Percentiles rank a stretch among this genome's conserved stretches.
Evolutionary conservation across 2,797 vertebrate genomes (phyloP).

Genomic region (Coregonus suidteri): DNA sequence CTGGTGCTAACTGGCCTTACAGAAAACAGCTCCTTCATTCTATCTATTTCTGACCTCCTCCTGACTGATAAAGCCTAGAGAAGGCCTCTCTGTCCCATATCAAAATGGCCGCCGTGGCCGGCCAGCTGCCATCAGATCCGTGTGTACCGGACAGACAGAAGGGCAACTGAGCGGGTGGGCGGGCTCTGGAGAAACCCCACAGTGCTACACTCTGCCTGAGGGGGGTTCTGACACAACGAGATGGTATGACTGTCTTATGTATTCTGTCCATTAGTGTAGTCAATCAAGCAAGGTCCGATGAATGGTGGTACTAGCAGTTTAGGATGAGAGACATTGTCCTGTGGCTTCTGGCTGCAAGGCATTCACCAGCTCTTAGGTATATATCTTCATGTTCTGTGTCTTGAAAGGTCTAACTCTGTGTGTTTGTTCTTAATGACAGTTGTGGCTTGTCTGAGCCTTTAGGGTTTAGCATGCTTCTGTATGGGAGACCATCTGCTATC

Average conservation of each 20-base stretch:
- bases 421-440: constrained; percentile 60
- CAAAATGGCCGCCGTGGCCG: constrained; percentile 12
- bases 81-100: constrained; percentile 13
- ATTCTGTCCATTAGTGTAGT: neutral
- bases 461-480: constrained; percentile 50
- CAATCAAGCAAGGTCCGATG: neutral
- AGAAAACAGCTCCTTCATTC: constrained; percentile 42
- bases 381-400: neutral
- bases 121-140: neutral
- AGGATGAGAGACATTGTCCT: neutral
- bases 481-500: constrained; percentile 54
- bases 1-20: constrained; percentile 16
- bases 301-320: neutral
- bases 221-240: neutral
- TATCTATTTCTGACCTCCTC: constrained; percentile 54
- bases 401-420: constrained; percentile 17
- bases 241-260: neutral
- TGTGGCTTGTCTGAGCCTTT: constrained; percentile 67
- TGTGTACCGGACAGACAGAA: neutral
- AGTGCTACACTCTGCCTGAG: too few relatives aligned
- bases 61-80: constrained; percentile 50
- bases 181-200: too few relatives aligned
- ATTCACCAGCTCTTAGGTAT: neutral
- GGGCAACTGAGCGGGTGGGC: neutral
- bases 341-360: neutral